A percentile compares a stretch with the other conserved stretches of the same genome.
Conservation (phyloP, 30 jellyfish, hydroid and myxozoan species). For the Pseudorhiza aurosa region DNA sequence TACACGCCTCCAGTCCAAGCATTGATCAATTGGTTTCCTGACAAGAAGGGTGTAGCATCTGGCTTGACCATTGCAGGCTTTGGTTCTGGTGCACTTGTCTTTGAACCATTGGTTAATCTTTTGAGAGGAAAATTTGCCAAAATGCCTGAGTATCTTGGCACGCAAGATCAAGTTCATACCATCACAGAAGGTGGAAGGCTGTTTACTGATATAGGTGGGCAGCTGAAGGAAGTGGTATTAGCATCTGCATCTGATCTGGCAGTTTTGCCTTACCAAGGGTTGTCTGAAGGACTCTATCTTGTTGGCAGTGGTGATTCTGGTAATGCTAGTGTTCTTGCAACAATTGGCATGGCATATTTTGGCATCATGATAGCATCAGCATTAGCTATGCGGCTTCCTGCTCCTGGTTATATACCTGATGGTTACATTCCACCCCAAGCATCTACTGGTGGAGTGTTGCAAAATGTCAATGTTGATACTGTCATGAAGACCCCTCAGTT, state of each 20-base stretch:
- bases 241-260: slow-evolving; percentile 67
- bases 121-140: slow-evolving; percentile 42
- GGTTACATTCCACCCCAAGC: slow-evolving; percentile 56
- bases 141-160: slow-evolving; percentile 63
- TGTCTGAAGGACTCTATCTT: slow-evolving; percentile 48
- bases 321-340: slow-evolving; percentile 71
- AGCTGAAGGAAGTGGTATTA: slow-evolving; percentile 59
- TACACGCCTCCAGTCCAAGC: slow-evolving; percentile 75
- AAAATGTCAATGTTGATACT: slow-evolving; percentile 53
- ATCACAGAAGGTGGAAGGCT: slow-evolving; percentile 58
- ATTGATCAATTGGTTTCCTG: slow-evolving; percentile 71
- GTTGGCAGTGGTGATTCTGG: slow-evolving; percentile 77
- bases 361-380: slow-evolving; percentile 70
- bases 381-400: slow-evolving; percentile 67
- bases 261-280: slow-evolving; percentile 58
- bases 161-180: slow-evolving; percentile 46
- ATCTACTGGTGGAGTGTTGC: slow-evolving; percentile 22
- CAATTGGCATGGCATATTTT: slow-evolving; percentile 62
- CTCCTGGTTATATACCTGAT: slow-evolving; percentile 61
- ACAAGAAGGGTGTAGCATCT: slow-evolving; percentile 70
- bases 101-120: slow-evolving; percentile 54
- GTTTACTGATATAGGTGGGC: slow-evolving; percentile 72
- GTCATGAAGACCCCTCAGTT: slow-evolving; percentile 78
- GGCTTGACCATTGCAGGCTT: slow-evolving; percentile 74
- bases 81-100: slow-evolving; percentile 71